phyloP scores from a whole-genome alignment of 1,140 invertebrate species.

The Linepithema humile region DNA sequence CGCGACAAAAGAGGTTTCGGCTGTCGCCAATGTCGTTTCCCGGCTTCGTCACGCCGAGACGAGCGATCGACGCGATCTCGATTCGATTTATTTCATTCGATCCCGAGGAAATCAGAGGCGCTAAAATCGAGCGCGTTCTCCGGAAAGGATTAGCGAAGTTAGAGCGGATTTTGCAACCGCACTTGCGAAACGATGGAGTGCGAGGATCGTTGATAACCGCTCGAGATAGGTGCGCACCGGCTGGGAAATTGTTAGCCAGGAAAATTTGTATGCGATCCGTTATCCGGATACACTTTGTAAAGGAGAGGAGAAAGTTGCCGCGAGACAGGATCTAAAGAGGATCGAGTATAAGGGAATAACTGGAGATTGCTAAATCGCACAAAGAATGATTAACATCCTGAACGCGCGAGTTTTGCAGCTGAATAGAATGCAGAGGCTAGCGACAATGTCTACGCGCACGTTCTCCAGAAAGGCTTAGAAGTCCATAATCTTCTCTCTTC shows the following conservation, averaged over 20 bases:
- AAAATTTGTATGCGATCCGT: not conserved
- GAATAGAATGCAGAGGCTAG: no score
- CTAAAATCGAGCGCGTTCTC: not conserved
- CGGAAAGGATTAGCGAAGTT: not conserved
- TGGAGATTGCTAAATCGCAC: not conserved
- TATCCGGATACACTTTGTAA: not conserved
- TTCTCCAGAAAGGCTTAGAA: not conserved
- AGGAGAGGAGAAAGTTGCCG: not conserved
- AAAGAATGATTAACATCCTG: not conserved
- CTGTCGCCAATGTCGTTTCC: conserved; percentile 63
- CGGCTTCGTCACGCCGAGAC: conserved; percentile 35
- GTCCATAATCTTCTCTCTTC: not conserved
- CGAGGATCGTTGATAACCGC: not conserved
- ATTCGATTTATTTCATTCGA: not conserved
- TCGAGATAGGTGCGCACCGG: not conserved
- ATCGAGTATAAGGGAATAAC: not conserved
- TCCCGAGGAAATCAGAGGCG: not conserved
- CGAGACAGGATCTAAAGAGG: not conserved
- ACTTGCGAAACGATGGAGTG: not conserved
- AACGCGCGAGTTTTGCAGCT: not conserved
- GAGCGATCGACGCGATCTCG: conserved; percentile 10
- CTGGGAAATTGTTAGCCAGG: not conserved
- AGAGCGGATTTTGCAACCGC: not conserved
- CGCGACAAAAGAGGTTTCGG: conserved; percentile 68
- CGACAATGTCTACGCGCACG: no score